Percentiles rank a stretch among this genome's conserved stretches.
These are phyloP conservation scores for Bombus difficillimus DNA, from an alignment of 1,140 invertebrate genomes.

Conservation along the genomic window DNA sequence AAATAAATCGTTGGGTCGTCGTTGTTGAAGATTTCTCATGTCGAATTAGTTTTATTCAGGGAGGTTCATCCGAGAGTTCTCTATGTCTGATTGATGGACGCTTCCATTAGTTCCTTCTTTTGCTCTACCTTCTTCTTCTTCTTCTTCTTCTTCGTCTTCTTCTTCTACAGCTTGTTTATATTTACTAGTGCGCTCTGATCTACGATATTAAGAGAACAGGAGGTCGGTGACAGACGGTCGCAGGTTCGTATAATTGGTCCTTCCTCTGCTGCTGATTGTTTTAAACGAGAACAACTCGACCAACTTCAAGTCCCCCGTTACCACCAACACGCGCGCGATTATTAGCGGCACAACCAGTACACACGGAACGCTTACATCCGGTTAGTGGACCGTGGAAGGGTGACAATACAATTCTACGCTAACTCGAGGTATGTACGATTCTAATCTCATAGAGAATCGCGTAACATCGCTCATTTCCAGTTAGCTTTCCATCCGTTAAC, in stretches of 20 bases:
- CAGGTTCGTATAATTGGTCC: slow-evolving; percentile 77
- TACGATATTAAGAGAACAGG: slow-evolving; percentile 53
- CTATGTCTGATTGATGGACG: background rate
- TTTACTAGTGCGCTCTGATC: slow-evolving; percentile 43
- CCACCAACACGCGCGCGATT: slow-evolving; percentile 76
- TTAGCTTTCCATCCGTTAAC: background rate
- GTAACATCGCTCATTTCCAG: slow-evolving; percentile 33
- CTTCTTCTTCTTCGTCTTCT: background rate
- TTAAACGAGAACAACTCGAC: slow-evolving; percentile 80
- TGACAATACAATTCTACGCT: slow-evolving; percentile 59
- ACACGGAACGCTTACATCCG: slow-evolving; percentile 77
- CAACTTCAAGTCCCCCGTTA: slow-evolving; percentile 72
- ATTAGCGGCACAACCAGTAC: slow-evolving; percentile 73
- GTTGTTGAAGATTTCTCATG: no score
- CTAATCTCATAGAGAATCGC: slow-evolving; percentile 59
- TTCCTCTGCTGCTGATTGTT: slow-evolving; percentile 81
- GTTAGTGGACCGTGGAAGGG: slow-evolving; percentile 62
- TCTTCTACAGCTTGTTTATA: slow-evolving; percentile 41
- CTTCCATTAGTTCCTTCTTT: background rate
- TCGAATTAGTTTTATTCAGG: background rate
- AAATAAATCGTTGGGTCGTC: no score
- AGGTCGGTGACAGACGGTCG: slow-evolving; percentile 70
- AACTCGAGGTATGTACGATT: slow-evolving; percentile 52
- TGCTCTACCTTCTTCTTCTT: background rate
- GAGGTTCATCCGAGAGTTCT: background rate